phyloP scores from a whole-genome alignment of 2,797 vertebrate species.

The Vultur gryphus region DNA sequence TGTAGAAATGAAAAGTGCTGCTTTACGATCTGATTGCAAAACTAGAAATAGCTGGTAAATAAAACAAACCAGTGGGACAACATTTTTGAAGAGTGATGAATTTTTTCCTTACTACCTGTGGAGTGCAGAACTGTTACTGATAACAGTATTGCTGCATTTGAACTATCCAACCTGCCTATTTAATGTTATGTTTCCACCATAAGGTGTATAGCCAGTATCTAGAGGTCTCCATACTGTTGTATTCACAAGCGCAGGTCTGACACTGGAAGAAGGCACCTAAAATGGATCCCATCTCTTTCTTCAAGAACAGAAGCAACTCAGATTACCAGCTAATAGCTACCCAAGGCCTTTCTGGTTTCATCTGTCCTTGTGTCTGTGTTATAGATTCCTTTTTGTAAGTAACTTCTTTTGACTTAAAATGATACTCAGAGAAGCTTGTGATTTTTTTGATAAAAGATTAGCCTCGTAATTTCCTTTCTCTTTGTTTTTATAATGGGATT shows the following conservation, averaged over 20 bases:
- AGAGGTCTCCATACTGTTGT: background rate
- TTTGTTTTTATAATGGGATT: background rate
- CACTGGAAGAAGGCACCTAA: background rate
- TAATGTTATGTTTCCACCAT: background rate
- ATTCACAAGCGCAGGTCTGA: background rate
- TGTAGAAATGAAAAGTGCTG: background rate
- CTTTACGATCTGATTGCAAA: background rate
- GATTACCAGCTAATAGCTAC: background rate
- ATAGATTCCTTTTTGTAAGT: background rate
- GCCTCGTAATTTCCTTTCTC: background rate
- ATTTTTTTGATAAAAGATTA: background rate
- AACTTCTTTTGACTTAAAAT: background rate
- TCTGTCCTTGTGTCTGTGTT: background rate
- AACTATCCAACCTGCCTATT: background rate
- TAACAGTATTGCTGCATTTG: background rate
- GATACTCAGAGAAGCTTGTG: background rate
- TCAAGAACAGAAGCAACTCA: background rate
- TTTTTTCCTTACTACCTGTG: background rate
- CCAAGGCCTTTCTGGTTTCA: background rate
- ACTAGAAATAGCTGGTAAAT: background rate
- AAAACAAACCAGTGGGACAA: background rate
- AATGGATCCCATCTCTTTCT: background rate
- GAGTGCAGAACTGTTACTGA: background rate
- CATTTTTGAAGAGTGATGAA: background rate
- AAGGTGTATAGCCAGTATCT: background rate